phyloP scores from a whole-genome alignment of 2,888 invertebrate genomes.

The Drosophila niveifrons region DNA sequence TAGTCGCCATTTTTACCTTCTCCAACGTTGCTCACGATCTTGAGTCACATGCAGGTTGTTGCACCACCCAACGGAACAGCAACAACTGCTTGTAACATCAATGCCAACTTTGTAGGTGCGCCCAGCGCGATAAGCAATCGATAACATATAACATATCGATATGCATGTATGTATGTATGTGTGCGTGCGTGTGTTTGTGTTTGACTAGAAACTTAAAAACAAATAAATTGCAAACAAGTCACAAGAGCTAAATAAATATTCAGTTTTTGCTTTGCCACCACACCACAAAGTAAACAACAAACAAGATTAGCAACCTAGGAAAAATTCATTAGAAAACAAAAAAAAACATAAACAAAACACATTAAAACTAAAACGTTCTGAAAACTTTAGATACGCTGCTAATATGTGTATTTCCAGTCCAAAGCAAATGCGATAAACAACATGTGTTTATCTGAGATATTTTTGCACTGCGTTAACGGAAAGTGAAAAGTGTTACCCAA shows the following conservation, averaged over 20 bases:
- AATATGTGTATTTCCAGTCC: not conserved
- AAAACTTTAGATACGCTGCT: not conserved
- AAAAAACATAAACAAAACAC: conserved; percentile 3
- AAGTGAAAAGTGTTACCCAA: no score
- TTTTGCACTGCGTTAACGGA: not conserved
- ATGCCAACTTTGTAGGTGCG: conserved; percentile 46
- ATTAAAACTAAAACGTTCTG: not conserved
- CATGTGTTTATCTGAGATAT: not conserved
- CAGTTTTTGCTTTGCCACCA: no score
- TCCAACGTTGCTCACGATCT: conserved; percentile 76
- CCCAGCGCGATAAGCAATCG: conserved; percentile 44
- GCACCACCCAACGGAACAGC: conserved; percentile 51
- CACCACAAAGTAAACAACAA: conserved; percentile 27
- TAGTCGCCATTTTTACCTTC: conserved; percentile 76
- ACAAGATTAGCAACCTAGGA: conserved; percentile 10
- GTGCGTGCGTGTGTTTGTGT: conserved; percentile 6
- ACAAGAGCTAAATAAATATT: conserved; percentile 29
- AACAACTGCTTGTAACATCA: conserved; percentile 38
- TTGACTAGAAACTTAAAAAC: conserved; percentile 16
- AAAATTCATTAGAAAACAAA: conserved; percentile 25
- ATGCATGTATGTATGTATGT: conserved; percentile 3
- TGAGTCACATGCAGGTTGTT: conserved; percentile 85
- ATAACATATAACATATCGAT: conserved; percentile 23
- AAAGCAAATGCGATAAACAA: no score
- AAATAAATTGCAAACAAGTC: conserved; percentile 36